A percentile compares a stretch with the other conserved stretches of the same genome.
These are phyloP conservation scores for Brachionus calyciflorus DNA, from an alignment of 1,140 invertebrate species.

Conservation along the genomic window DNA sequence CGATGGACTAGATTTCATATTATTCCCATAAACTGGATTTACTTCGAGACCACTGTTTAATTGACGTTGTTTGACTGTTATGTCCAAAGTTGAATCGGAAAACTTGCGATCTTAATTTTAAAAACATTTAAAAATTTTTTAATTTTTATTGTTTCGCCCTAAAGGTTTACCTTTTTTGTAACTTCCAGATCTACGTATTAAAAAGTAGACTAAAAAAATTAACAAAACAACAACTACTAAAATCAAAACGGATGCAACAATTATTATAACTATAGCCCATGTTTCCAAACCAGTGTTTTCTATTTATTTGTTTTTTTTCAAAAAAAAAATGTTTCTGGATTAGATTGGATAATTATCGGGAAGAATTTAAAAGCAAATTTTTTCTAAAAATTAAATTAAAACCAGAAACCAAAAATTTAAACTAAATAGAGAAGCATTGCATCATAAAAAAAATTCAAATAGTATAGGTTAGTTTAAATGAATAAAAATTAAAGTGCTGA, in stretches of 20 bases:
- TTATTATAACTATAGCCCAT: slow-evolving; percentile 2
- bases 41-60: background rate
- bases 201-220: background rate
- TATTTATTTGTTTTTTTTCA: background rate
- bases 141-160: too few species aligned
- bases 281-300: background rate
- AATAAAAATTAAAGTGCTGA: too few species aligned
- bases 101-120: background rate
- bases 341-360: too few species aligned
- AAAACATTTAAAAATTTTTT: background rate
- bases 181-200: background rate
- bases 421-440: too few species aligned
- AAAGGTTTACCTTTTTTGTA: background rate
- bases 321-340: background rate
- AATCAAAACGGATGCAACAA: background rate
- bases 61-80: background rate
- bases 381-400: too few species aligned
- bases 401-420: too few species aligned
- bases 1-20: background rate
- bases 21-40: slow-evolving; percentile 10
- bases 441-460: too few species aligned
- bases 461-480: too few species aligned
- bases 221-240: background rate
- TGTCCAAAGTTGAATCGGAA: background rate
- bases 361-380: too few species aligned